Base-by-base conservation (phyloP, 2,113 vertebrate genomes). In the Odontesthes bonariensis region DNA sequence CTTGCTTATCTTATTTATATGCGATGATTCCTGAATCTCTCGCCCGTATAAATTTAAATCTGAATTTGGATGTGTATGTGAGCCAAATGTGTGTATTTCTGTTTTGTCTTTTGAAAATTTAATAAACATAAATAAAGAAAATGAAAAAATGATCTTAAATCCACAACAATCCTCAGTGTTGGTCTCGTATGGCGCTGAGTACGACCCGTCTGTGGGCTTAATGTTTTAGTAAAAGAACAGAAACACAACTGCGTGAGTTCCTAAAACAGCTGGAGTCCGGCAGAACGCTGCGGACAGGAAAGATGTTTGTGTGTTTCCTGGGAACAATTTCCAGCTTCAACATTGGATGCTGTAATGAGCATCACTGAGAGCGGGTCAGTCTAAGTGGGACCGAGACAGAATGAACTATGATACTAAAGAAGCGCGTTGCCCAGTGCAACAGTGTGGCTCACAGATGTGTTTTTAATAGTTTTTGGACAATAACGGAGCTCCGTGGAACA, bases 401-500 rank as follows among this genome's bases (percentile, higher is more conserved):
- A 53, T 13, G 69, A 65, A 57, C 17, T 19, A 17, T 20, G 52
- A 59, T 49, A 19, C 27, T 67, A 16, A 35, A 62, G 27, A 32
- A 76, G 38, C 56, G 13, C 54, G 65, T 69, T 47, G 16, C 13
- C 27, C 46, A 3, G 73, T 0, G 46, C 40, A 70, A 44, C 53
- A 47, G 62, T 23, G 66, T 2, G 38, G 49, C 54, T 70, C 73
- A 17, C 1, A 53, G 54, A 73, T 44, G 65, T 62, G n/a, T 61
- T 65, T 47, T 77, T 68, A 77, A 73, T 49, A 58, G 62, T 59
- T 69, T 67, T 35, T 59, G 47, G 69, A 84, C 74, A 74, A 64
- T 38, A 79, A 13, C 23, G 6, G 42, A 72, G 53, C 79, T 63
- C 79, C 1, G 12, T 2, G 55, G 70, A 57, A 17, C 51, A 38